phyloP scores from a whole-genome alignment of 2,113 vertebrate species.

The Melanostigma gelatinosum region DNA sequence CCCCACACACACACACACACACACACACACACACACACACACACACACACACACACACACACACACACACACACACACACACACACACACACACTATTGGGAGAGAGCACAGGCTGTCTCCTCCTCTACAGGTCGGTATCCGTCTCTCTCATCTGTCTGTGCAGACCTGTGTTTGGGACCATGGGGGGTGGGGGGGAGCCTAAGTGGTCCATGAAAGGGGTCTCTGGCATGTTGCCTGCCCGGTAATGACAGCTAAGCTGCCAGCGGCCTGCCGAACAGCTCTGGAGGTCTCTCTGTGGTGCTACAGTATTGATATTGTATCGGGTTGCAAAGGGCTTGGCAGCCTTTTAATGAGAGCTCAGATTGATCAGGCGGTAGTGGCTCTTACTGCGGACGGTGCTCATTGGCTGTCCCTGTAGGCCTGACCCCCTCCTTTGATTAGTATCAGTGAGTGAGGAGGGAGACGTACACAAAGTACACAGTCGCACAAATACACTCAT shows the following conservation, averaged over 20 bases:
- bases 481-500: constrained; percentile 33
- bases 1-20: constrained; percentile 19
- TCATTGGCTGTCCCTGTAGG: constrained; percentile 76
- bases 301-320: constrained; percentile 80
- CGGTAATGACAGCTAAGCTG: constrained; percentile 75
- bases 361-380: constrained; percentile 83
- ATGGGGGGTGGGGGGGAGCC: constrained; percentile 44
- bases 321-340: constrained; percentile 76
- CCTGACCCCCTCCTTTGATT: constrained; percentile 68
- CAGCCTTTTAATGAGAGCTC: constrained; percentile 83
- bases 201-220: constrained; percentile 71
- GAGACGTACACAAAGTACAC: constrained; percentile 55
- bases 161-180: constrained; percentile 76
- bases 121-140: constrained; percentile 60
- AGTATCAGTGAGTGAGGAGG: constrained; percentile 50
- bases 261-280: constrained; percentile 72
- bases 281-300: constrained; percentile 71
- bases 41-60: too few relatives aligned
- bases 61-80: too few relatives aligned
- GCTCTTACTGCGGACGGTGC: constrained; percentile 75
- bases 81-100: constrained; percentile 5
- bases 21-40: too few relatives aligned
- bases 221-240: constrained; percentile 65
- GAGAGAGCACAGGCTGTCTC: constrained; percentile 40
- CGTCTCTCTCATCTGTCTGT: constrained; percentile 75